Conservation (phyloP, 2,888 invertebrate genomes). For the Automeris io region DNA sequence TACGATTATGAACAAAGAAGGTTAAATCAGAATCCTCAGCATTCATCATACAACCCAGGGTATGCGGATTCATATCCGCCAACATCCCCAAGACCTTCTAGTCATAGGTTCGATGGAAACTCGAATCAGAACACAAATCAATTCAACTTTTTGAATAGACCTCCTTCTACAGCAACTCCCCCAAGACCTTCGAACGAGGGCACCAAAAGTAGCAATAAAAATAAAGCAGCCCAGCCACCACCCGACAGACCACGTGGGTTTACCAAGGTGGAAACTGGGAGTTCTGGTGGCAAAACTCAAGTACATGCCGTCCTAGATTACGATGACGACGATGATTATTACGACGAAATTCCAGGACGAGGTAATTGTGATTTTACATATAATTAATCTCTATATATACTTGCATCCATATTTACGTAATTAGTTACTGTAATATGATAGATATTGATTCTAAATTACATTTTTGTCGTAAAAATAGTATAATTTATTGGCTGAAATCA, state of each 20-base stretch:
- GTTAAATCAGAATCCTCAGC: conserved; percentile 37
- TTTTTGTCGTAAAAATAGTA: not conserved
- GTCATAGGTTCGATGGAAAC: conserved; percentile 57
- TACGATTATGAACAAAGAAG: conserved; percentile 66
- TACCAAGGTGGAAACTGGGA: conserved; percentile 78
- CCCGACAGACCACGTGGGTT: conserved; percentile 79
- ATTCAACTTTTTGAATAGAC: conserved; percentile 46
- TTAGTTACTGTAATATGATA: too few species aligned
- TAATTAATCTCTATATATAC: too few species aligned
- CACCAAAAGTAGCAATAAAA: conserved; percentile 63
- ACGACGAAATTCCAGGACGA: conserved; percentile 78
- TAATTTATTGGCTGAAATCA: too few species aligned
- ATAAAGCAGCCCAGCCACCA: conserved; percentile 53
- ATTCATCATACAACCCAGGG: conserved; percentile 49
- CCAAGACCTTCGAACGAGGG: conserved; percentile 41
- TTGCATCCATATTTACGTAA: too few species aligned
- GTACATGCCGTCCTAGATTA: conserved; percentile 85
- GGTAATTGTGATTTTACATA: too few species aligned
- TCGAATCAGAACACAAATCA: conserved; percentile 56
- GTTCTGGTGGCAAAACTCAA: conserved; percentile 78
- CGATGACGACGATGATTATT: conserved; percentile 75
- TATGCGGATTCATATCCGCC: conserved; percentile 59
- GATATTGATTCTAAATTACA: too few species aligned
- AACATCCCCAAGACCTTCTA: conserved; percentile 52
- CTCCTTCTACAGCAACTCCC: conserved; percentile 36